Evolutionary conservation across 2,888 invertebrate species (phyloP), one percentile per base, ranked within the genome.

Genomic region (Busseola fusca): DNA sequence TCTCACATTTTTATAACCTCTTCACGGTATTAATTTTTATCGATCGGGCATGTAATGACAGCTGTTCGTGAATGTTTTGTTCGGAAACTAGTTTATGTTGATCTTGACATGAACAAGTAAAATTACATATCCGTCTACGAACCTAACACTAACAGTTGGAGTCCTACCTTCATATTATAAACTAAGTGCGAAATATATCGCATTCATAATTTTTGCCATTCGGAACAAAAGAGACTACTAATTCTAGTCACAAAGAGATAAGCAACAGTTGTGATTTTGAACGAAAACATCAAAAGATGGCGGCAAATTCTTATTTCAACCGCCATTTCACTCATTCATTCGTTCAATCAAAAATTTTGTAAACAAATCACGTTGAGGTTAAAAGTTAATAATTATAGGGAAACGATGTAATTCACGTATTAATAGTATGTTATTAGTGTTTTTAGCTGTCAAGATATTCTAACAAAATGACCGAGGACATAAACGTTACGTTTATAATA

Each of bases 401-500:
- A 59, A 72, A 71, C 48, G 50, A 78, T 80, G 66, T 67, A 18
- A 66, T 71, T 66, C 40, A 16, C 42, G 10, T 42, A 0, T 25
- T 21, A n/a, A 37, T 50, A 54, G 40, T 54, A 25, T 27, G 21
- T 16, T 63, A 30, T 12, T 42, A n/a, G 62, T 64, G n/a, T 12
- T 40, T 37, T 42, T 52, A 52, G 27, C 5, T 64, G 37, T 59
- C 18, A n/a, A 30, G 9, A 50, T 62, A 67, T 21, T 30, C 30
- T 12, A 45, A 64, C 45, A 90, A 84, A 80, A 94, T 94, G 95
- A 86, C 87, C 66, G 93, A 93, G 58, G 94, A 94, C 64, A 93
- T 95, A 74, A 92, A 88, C 87, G 93, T 95, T 64, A 90, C 89
- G 48, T 97, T 97, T 90, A 93, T 97, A 21, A 92, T 97, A 75